Base-by-base conservation (phyloP, 2,888 invertebrate genomes). In the Gnatocerus cornutus region DNA sequence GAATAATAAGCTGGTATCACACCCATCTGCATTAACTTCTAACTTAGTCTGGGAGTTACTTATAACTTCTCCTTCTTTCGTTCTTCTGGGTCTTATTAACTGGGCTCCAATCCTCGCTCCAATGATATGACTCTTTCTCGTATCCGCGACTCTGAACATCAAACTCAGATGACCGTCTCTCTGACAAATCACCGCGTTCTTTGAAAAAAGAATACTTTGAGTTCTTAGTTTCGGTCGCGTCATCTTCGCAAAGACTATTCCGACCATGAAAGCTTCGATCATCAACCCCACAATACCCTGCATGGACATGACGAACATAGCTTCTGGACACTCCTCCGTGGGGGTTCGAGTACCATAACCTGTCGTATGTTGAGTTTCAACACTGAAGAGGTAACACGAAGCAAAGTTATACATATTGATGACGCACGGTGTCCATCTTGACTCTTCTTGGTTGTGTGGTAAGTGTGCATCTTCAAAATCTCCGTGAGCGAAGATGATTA, bases 321-420 rank as follows among this genome's bases (percentile, higher is more conserved):
- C 96, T 81, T 96, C 94, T 0, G 97, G 95, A 80, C 99, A 99
- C 84, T 97, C 94, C 74, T 96, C 92, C 0, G 96, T 96, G 0
- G 96, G 96, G 50, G 92, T 91, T 55, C 96, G 88, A 3, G 90
- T 90, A 45, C 96, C 96, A 81, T 94, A 96, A 80, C 88, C 90
- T 76, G 98, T 98, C 6, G 98, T 98, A 85, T 97, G 97, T 83
- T 98, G 98, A 1, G 98, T 98, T 87, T 98, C 98, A 59, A 98
- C 93, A 74, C 96, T 97, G 87, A 98, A 98, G 48, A 98, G 89
- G 85, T 98, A 96, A 79, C 97, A 96, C 55, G 97, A 95, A 55
- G 95, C 93, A 84, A 98, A 97, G 64, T 94, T 91, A 79, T 92
- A 89, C 73, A 98, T 93, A 78, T 95, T 93, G 58, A 89, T 89